Conservation (phyloP, 2,797 vertebrate species). For the Melanotaenia parkinsoni region DNA sequence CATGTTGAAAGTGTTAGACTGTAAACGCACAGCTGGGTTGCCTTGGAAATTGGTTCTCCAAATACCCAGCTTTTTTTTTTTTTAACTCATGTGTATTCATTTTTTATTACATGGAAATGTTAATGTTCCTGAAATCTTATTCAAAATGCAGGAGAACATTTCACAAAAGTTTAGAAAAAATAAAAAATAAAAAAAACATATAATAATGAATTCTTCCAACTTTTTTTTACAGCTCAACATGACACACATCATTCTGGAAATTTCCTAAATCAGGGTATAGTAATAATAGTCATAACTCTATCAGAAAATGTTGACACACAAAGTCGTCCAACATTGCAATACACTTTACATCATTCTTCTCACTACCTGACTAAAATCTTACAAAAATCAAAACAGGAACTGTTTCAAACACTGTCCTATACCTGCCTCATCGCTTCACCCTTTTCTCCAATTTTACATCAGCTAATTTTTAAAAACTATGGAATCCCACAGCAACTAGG, state of each 20-base stretch:
- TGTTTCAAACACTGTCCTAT: background rate
- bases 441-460: background rate
- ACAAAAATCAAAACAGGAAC: background rate
- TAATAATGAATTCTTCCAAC: background rate
- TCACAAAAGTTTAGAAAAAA: background rate
- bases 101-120: background rate
- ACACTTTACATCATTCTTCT: background rate
- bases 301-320: background rate
- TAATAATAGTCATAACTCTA: background rate
- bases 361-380: background rate
- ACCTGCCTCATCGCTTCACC: background rate
- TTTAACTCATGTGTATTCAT: background rate
- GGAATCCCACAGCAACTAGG: background rate
- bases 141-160: background rate
- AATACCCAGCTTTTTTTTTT: background rate
- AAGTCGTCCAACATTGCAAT: background rate
- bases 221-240: background rate
- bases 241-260: background rate
- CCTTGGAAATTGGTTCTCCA: background rate
- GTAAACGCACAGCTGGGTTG: slow-evolving; percentile 13
- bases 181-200: background rate
- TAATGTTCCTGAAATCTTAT: background rate
- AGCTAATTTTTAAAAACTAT: background rate
- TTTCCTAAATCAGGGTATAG: background rate
- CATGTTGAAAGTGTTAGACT: slow-evolving; percentile 19